Conservation (phyloP, 2,113 vertebrate species). For the Deroptyus accipitrinus region DNA sequence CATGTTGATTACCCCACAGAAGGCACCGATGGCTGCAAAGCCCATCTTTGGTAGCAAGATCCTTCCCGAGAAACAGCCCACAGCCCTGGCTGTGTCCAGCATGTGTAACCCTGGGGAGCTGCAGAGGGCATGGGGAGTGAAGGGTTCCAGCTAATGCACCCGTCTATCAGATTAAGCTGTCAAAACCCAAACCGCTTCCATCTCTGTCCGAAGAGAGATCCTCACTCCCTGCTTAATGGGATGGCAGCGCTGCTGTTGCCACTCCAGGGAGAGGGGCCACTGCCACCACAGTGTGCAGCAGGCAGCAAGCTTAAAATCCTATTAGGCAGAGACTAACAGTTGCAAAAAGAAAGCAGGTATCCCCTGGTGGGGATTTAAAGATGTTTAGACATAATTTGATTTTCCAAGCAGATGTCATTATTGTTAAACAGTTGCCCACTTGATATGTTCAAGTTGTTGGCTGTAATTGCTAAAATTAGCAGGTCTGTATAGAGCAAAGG, state of each 20-base stretch:
- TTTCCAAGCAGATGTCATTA: constrained; percentile 89
- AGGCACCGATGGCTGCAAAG: not conserved
- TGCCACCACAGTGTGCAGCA: constrained; percentile 53
- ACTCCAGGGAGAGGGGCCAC: constrained; percentile 59
- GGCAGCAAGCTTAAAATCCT: constrained; percentile 82
- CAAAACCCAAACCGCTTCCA: constrained; percentile 62
- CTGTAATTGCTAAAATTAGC: constrained; percentile 89
- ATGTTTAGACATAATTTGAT: constrained; percentile 84
- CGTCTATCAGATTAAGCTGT: constrained; percentile 61
- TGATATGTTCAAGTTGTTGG: constrained; percentile 86
- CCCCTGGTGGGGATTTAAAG: constrained; percentile 81
- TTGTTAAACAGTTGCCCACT: constrained; percentile 83
- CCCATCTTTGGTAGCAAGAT: not conserved
- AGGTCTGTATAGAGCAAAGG: constrained; percentile 85
- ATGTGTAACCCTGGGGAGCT: not conserved
- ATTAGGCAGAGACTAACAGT: constrained; percentile 87
- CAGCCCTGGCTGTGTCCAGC: not conserved
- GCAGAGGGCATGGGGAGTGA: rapidly evolving
- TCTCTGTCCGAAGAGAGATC: constrained; percentile 57
- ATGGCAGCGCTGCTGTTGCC: constrained; percentile 37
- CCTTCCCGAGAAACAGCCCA: not conserved
- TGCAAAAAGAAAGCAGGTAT: constrained; percentile 87
- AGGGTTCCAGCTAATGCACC: constrained; percentile 50
- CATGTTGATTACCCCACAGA: not conserved
- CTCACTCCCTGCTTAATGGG: constrained; percentile 47